Evolutionary conservation across 2,888 invertebrate genomes (phyloP).

Genomic region (Colletes collaris): DNA sequence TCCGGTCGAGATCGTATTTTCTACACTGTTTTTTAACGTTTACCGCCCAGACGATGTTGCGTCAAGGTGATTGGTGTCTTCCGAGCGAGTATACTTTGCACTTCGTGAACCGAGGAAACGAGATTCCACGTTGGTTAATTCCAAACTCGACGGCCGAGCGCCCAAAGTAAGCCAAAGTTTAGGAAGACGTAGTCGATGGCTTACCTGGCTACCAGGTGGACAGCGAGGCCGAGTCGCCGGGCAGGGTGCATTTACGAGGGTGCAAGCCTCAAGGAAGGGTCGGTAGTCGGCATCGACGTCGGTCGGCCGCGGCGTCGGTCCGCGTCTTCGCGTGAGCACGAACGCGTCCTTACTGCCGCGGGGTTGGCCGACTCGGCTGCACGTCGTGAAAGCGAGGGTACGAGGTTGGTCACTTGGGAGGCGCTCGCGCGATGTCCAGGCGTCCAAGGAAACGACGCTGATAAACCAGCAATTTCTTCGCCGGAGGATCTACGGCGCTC

Average conservation of each 20-base stretch:
- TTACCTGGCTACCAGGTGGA: slow-evolving; percentile 69
- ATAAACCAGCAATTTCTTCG: too few species aligned
- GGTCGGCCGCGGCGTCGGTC: slow-evolving; percentile 51
- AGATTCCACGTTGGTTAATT: too few species aligned
- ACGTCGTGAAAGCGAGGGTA: slow-evolving; percentile 61
- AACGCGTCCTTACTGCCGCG: slow-evolving; percentile 80
- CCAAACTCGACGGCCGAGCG: too few species aligned
- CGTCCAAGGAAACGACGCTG: slow-evolving; percentile 31
- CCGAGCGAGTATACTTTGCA: not conserved
- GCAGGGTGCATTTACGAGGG: slow-evolving; percentile 62
- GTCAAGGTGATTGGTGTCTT: too few species aligned
- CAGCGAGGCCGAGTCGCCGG: slow-evolving; percentile 49
- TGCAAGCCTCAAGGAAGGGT: slow-evolving; percentile 46
- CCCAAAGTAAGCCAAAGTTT: not conserved
- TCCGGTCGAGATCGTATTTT: too few species aligned
- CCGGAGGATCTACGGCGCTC: too few species aligned
- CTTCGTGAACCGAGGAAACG: not conserved
- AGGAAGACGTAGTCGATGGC: slow-evolving; percentile 18
- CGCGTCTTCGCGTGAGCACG: slow-evolving; percentile 80
- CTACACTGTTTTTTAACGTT: too few species aligned
- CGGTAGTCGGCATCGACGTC: slow-evolving; percentile 46
- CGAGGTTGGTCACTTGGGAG: slow-evolving; percentile 62
- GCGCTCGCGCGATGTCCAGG: slow-evolving; percentile 71
- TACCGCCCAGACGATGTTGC: too few species aligned
- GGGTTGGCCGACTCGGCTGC: slow-evolving; percentile 73